These are phyloP conservation scores for Drosophila mulleri DNA, from an alignment of 2,888 invertebrate species.

Conservation along the genomic window DNA sequence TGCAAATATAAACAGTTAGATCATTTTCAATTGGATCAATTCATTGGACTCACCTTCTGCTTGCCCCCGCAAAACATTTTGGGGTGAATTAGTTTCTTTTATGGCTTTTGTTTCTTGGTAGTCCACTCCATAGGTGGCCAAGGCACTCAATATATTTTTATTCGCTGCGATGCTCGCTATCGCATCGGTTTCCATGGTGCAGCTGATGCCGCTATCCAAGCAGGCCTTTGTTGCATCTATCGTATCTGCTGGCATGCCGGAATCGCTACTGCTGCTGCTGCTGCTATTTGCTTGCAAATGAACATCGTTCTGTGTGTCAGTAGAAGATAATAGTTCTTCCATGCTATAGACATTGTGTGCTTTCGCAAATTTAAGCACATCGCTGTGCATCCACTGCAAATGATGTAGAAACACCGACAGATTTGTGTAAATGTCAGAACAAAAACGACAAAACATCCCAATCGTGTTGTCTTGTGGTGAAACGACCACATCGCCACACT, in stretches of 20 bases:
- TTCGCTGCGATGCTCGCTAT: not conserved
- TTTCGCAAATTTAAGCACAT: slow-evolving; percentile 51
- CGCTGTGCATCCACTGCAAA: slow-evolving; percentile 54
- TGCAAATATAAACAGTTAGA: not conserved
- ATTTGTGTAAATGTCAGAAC: slow-evolving; percentile 50
- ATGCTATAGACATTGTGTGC: slow-evolving; percentile 59
- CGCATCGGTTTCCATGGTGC: not conserved
- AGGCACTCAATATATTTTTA: slow-evolving; percentile 9
- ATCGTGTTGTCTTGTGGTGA: slow-evolving; percentile 54
- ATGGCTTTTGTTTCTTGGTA: not conserved
- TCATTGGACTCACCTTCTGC: slow-evolving; percentile 17
- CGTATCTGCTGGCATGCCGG: slow-evolving; percentile 12
- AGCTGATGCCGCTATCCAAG: not conserved
- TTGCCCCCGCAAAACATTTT: slow-evolving; percentile 8
- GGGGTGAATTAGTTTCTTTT: not conserved
- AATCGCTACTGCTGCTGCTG: slow-evolving; percentile 22
- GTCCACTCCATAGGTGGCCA: slow-evolving; percentile 24
- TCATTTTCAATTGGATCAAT: not conserved
- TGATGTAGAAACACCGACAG: slow-evolving; percentile 64
- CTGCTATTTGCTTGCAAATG: slow-evolving; percentile 8
- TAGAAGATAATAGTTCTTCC: slow-evolving; percentile 61
- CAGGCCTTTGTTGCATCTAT: not conserved
- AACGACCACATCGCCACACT: slow-evolving; percentile 74
- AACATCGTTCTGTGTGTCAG: slow-evolving; percentile 1
- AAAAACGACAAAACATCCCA: slow-evolving; percentile 65